Conservation (phyloP, 2,797 vertebrate genomes). For the Lacerta agilis region DNA sequence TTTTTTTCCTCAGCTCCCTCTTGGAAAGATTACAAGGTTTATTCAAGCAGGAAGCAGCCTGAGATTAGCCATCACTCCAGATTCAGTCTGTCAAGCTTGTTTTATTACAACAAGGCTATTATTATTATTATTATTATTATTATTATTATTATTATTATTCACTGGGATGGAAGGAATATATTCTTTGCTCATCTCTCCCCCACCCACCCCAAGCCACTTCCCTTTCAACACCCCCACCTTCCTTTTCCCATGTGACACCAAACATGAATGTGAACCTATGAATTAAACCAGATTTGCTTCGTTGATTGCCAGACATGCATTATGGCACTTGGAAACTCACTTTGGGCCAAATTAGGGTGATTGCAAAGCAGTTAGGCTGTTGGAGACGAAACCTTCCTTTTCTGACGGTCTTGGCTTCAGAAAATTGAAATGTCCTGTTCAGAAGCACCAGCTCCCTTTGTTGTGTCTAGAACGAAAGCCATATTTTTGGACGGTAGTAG, state of each 20-base stretch:
- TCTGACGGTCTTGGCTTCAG: slow-evolving; percentile 50
- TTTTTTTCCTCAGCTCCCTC: slow-evolving; percentile 13
- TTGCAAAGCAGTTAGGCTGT: slow-evolving; percentile 75
- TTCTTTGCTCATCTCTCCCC: slow-evolving; percentile 53
- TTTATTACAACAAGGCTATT: slow-evolving; percentile 16
- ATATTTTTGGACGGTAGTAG: slow-evolving; percentile 19
- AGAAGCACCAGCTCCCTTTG: background rate
- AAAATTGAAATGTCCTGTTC: slow-evolving; percentile 38
- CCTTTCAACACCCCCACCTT: background rate
- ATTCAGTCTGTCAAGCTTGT: slow-evolving; percentile 20
- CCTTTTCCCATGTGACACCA: slow-evolving; percentile 44
- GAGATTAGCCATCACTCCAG: slow-evolving; percentile 40
- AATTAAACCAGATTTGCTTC: slow-evolving; percentile 67
- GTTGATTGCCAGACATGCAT: slow-evolving; percentile 73
- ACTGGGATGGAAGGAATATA: slow-evolving; percentile 24
- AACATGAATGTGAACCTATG: slow-evolving; percentile 62
- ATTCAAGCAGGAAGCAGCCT: slow-evolving; percentile 21
- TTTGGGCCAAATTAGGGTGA: slow-evolving; percentile 76
- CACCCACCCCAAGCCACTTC: background rate
- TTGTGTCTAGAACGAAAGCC: background rate
- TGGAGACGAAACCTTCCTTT: slow-evolving; percentile 58
- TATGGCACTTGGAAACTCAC: slow-evolving; percentile 73
- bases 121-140: slow-evolving; percentile 26
- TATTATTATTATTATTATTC: slow-evolving; percentile 35
- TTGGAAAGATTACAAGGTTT: slow-evolving; percentile 41